These are phyloP conservation scores for Onthophagus sagittarius DNA, from an alignment of 2,888 invertebrate genomes.

Conservation along the genomic window DNA sequence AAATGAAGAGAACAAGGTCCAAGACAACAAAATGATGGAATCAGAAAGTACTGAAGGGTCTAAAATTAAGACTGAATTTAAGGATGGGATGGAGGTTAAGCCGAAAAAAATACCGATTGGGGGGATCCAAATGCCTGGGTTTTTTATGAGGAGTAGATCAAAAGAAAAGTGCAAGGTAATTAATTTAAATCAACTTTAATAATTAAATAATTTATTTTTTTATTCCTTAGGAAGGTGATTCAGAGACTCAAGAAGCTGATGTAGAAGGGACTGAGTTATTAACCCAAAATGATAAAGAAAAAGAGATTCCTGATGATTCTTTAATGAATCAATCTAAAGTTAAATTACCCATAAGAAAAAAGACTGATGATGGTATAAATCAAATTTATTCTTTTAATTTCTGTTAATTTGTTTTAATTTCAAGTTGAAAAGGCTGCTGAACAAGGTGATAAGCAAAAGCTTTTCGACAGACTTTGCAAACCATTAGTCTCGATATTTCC, in stretches of 20 bases:
- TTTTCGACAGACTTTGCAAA: constrained; percentile 59
- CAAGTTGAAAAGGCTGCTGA: constrained; percentile 37
- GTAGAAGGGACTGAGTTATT: constrained; percentile 46
- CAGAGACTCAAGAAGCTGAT: constrained; percentile 48
- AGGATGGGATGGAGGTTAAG: constrained; percentile 70
- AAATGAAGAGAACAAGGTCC: constrained; percentile 60
- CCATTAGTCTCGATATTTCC: constrained; percentile 59
- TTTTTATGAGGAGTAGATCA: constrained; percentile 74
- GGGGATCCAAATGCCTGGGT: constrained; percentile 84
- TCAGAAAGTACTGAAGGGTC: constrained; percentile 51
- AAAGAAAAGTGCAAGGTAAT: constrained; percentile 68
- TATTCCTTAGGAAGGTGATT: constrained; percentile 40
- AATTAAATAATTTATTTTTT: constrained; percentile 11
- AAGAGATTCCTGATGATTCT: constrained; percentile 40
- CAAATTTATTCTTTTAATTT: neutral
- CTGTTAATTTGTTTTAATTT: constrained; percentile 9
- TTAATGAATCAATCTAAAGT: constrained; percentile 44
- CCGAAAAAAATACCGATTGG: constrained; percentile 82
- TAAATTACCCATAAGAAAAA: constrained; percentile 56
- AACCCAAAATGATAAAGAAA: constrained; percentile 34
- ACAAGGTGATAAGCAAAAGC: constrained; percentile 48
- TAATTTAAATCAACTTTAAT: constrained; percentile 2
- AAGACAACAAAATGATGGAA: constrained; percentile 45
- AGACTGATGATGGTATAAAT: constrained; percentile 35
- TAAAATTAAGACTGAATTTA: constrained; percentile 54